phyloP scores from a whole-genome alignment of 2,888 invertebrate genomes.

The Diloba caeruleocephala region DNA sequence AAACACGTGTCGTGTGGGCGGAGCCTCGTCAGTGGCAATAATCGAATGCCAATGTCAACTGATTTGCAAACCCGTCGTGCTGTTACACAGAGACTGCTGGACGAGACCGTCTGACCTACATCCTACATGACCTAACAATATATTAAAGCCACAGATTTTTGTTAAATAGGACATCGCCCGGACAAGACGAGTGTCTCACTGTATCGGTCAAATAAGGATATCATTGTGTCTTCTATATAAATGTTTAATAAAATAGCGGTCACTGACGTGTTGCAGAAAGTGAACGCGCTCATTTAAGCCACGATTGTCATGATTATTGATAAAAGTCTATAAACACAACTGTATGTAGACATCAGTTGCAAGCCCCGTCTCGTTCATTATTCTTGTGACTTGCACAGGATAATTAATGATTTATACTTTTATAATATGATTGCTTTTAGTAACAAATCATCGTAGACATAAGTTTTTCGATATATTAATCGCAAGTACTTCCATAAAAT shows the following conservation, averaged over 20 bases:
- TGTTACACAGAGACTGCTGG: conserved; percentile 62
- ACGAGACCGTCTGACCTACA: conserved; percentile 74
- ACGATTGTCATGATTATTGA: conserved; percentile 11
- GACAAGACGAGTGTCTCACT: conserved; percentile 20
- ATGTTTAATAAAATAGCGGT: conserved; percentile 21
- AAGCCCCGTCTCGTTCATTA: no score
- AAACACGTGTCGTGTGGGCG: conserved; percentile 45
- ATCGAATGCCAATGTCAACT: conserved; percentile 84
- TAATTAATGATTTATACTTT: no score
- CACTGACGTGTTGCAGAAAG: conserved; percentile 22
- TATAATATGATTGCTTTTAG: no score
- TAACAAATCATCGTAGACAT: no score
- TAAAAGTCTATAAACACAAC: conserved; percentile 17
- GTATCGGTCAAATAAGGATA: conserved; percentile 28
- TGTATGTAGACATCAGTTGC: no score
- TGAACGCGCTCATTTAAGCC: conserved; percentile 23
- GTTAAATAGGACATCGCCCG: conserved; percentile 35
- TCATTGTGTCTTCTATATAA: conserved; percentile 10
- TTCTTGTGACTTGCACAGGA: no score
- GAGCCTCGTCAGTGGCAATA: conserved; percentile 50
- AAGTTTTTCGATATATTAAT: no score
- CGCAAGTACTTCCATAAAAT: no score
- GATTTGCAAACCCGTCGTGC: conserved; percentile 83
- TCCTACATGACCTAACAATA: conserved; percentile 55
- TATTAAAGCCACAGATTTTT: conserved; percentile 59